Evolutionary conservation across 2,888 invertebrate species (phyloP).

Genomic region (Brachyopa scutellaris): DNA sequence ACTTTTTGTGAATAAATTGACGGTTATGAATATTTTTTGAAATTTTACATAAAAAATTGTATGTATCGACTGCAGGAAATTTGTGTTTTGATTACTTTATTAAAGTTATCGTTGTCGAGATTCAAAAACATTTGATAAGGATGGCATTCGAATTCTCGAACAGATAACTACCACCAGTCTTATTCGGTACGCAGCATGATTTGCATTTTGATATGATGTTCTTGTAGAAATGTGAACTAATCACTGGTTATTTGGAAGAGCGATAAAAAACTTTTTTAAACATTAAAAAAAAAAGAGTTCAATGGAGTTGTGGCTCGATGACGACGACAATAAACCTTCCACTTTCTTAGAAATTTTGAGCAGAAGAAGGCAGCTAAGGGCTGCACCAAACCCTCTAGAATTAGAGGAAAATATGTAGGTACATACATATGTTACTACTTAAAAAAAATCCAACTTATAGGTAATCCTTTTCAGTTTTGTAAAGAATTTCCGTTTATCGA

Average conservation of each 20-base stretch:
- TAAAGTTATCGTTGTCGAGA: conserved; percentile 93
- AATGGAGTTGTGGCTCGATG: not conserved
- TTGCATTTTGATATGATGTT: conserved; percentile 15
- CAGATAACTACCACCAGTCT: conserved; percentile 86
- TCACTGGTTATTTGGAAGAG: no score
- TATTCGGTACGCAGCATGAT: conserved; percentile 73
- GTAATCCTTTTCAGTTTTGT: not conserved
- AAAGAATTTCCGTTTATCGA: not conserved
- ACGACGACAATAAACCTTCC: not conserved
- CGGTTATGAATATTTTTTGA: no score
- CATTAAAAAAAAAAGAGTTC: not conserved
- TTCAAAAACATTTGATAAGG: conserved; percentile 93
- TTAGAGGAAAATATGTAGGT: not conserved
- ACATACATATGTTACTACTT: not conserved
- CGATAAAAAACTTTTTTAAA: conserved; percentile 32
- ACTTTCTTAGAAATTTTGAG: not conserved
- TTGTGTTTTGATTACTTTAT: no score
- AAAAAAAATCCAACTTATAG: not conserved
- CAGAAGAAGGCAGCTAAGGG: not conserved
- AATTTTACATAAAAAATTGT: no score
- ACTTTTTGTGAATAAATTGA: no score
- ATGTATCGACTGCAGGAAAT: no score
- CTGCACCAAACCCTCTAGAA: conserved; percentile 1
- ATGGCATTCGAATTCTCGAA: conserved; percentile 91
- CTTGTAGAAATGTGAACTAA: conserved; percentile 27